Conservation (phyloP, 2,888 invertebrate species). For the Dasysyrphus albostriatus region DNA sequence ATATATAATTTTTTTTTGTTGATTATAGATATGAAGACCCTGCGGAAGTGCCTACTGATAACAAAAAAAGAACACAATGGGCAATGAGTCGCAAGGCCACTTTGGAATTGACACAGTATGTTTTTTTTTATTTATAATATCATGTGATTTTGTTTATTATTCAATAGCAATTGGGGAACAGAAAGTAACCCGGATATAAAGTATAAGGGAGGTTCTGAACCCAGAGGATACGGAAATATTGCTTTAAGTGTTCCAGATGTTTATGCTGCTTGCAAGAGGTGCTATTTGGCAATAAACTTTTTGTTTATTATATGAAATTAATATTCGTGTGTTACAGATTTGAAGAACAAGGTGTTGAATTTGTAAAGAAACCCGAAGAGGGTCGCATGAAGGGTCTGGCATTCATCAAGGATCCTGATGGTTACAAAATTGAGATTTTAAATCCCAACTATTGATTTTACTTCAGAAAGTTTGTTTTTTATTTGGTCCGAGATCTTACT, state of each 20-base stretch:
- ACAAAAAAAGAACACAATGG: conserved; percentile 89
- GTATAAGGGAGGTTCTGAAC: conserved; percentile 96
- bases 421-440: conserved; percentile 98
- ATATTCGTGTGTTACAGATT: conserved; percentile 84
- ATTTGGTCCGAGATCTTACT: background rate
- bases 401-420: conserved; percentile 97
- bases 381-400: conserved; percentile 97
- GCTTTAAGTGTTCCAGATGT: conserved; percentile 97
- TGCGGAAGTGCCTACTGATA: conserved; percentile 89
- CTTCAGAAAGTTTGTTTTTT: background rate
- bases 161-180: conserved; percentile 96
- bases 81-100: conserved; percentile 93
- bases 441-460: conserved; percentile 82
- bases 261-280: conserved; percentile 91
- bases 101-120: conserved; percentile 96
- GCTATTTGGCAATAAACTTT: background rate
- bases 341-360: conserved; percentile 93
- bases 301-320: background rate
- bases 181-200: conserved; percentile 91
- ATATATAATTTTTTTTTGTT: background rate
- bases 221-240: conserved; percentile 96
- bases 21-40: conserved; percentile 88
- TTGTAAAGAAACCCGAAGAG: conserved; percentile 94
- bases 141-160: conserved; percentile 25
- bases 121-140: conserved; percentile 13